A percentile compares a stretch with the other conserved stretches of the same genome.
Evolutionary conservation across 2,888 invertebrate genomes (phyloP).

Genomic region (Artemia sinica): DNA sequence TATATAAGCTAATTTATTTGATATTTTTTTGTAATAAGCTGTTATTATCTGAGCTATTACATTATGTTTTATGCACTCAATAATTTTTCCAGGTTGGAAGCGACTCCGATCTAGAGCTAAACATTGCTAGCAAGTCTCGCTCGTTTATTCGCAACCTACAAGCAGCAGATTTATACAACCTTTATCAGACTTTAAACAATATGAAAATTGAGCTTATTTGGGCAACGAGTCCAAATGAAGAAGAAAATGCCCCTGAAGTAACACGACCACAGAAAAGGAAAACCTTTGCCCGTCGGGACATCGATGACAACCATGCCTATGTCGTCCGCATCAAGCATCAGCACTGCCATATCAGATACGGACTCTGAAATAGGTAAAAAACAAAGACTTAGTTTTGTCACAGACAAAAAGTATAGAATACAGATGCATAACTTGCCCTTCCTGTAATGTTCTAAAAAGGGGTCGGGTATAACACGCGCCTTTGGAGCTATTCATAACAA

Average conservation of each 20-base stretch:
- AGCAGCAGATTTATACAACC: slow-evolving; percentile 55
- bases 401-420: too few relatives aligned
- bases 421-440: too few relatives aligned
- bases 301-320: not conserved
- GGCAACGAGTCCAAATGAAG: slow-evolving; percentile 38
- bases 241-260: slow-evolving; percentile 27
- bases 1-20: too few relatives aligned
- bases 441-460: too few relatives aligned
- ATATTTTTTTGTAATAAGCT: too few relatives aligned
- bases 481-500: too few relatives aligned
- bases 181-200: slow-evolving; percentile 69
- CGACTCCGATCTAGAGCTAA: slow-evolving; percentile 20
- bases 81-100: slow-evolving; percentile 18
- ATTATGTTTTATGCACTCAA: not conserved
- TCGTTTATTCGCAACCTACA: slow-evolving; percentile 35
- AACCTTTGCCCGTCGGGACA: slow-evolving; percentile 24
- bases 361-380: slow-evolving; percentile 3
- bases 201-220: slow-evolving; percentile 72
- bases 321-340: slow-evolving; percentile 15
- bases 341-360: slow-evolving; percentile 12
- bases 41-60: too few relatives aligned
- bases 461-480: too few relatives aligned
- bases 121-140: slow-evolving; percentile 18
- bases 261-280: slow-evolving; percentile 28
- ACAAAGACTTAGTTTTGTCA: too few relatives aligned